These are phyloP conservation scores for Scelioninae gen. 2 DNA, from an alignment of 2,888 invertebrate species.

Conservation along the genomic window DNA sequence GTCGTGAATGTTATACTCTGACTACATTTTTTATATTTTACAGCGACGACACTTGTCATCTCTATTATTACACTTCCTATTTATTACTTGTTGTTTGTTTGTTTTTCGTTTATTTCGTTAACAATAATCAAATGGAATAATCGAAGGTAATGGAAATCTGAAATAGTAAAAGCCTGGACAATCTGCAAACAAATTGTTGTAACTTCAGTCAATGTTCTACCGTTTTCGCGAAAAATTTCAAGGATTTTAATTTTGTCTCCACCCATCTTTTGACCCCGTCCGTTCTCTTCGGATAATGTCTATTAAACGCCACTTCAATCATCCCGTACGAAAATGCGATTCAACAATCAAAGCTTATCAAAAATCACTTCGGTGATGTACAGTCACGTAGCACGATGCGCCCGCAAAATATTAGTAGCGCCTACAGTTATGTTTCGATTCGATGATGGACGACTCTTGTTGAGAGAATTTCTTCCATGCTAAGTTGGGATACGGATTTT, in stretches of 20 bases:
- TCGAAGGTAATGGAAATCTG: constrained; percentile 17
- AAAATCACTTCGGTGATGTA: constrained; percentile 53
- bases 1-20: constrained; percentile 50
- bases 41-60: constrained; percentile 50
- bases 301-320: constrained; percentile 35
- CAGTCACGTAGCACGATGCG: constrained; percentile 42
- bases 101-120: constrained; percentile 42
- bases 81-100: constrained; percentile 47
- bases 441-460: constrained; percentile 26
- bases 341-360: constrained; percentile 57
- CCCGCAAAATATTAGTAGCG: constrained; percentile 16
- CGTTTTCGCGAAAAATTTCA: constrained; percentile 4
- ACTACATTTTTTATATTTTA: constrained; percentile 57
- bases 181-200: constrained; percentile 32
- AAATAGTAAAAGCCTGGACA: constrained; percentile 27
- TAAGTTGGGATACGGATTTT: constrained; percentile 20
- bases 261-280: neutral
- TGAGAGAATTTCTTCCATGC: too few relatives aligned
- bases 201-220: constrained; percentile 26
- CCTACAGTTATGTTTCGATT: constrained; percentile 53
- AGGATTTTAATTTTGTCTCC: neutral
- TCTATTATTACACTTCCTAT: constrained; percentile 55
- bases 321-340: constrained; percentile 52
- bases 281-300: constrained; percentile 5
- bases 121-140: constrained; percentile 24